A percentile compares a stretch with the other conserved stretches of the same genome.
Conservation (phyloP, 53 echinoderm and acorn worm species). For the Actinopyga echinites region DNA sequence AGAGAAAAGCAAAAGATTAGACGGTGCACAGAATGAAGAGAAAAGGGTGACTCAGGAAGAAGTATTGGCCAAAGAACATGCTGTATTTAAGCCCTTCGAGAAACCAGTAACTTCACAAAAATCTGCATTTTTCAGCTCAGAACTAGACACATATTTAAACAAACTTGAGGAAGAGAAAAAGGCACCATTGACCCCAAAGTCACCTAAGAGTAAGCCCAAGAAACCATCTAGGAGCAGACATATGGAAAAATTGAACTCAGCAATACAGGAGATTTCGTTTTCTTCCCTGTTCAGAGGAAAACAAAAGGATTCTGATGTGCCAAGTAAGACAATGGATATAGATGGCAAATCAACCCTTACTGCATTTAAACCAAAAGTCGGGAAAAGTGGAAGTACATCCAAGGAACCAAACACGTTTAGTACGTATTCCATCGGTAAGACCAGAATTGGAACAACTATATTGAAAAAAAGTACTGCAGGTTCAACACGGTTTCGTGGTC, state of each 20-base stretch:
- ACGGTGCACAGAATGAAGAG: no score
- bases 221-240: constrained; percentile 2
- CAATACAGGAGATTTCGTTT: constrained; percentile 26
- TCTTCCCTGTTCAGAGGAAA: constrained; percentile 15
- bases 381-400: not conserved
- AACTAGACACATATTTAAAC: constrained; percentile 72
- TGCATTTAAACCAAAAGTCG: not conserved
- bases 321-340: not conserved
- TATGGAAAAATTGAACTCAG: constrained; percentile 38
- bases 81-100: constrained; percentile 86
- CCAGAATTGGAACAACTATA: constrained; percentile 19
- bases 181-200: not conserved
- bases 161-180: constrained; percentile 41
- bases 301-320: not conserved
- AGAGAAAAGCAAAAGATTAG: no score
- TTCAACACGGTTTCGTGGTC: constrained; percentile 6
- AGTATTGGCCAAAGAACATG: constrained; percentile 69
- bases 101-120: constrained; percentile 69
- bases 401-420: not conserved
- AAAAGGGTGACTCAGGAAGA: not conserved
- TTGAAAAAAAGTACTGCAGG: constrained; percentile 14
- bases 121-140: constrained; percentile 88
- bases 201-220: not conserved
- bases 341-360: not conserved
- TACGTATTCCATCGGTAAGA: not conserved